Base-by-base conservation (phyloP, 2,888 invertebrate species). In the Trichopoda pennipes region DNA sequence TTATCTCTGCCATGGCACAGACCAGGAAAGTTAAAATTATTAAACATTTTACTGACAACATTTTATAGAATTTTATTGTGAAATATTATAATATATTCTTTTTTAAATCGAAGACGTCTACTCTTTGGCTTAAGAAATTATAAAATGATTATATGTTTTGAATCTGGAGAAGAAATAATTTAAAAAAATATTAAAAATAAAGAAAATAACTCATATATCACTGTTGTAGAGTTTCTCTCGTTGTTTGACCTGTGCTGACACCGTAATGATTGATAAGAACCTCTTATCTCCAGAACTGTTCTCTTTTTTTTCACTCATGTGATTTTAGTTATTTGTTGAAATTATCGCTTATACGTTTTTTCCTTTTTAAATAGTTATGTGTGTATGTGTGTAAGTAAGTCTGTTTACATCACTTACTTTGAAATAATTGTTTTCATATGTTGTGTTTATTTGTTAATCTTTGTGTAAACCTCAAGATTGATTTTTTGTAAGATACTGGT, bases 1-100 rank as follows among this genome's bases (percentile, higher is more conserved):
- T 75, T 9, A 87, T 84, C 66, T 89, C 90, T 8, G 86, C 85
- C 32, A 80, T n/a, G 32, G 80, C 85, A 49, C 85, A 19, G n/a
- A 81, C 81, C 3, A 86, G 44, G 4, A 75, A 83, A 63, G 83
- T 73, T 23, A 87, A 61, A 16, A 86, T 2, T 56, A 87, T 73
- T 23, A 76, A 53, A 35, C 47, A 38, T 53, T 82, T 84, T 23
- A 81, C 23, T 21, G 60, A 14, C 42, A 69, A 80, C 84, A 85
- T 85, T 69, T 56, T 32, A 8, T 3, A 17, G 19, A 38, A 6
- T 10, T 38, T 38, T 2, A 6, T 28, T 28, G 7, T 28, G 28
- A 7, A 10, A 38, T 12, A 38, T 38, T 38, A 3, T 38, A 10
- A 3, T 21, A n/a, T 7, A 12, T 49, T 56, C 2, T 16, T 21